These are phyloP conservation scores for Pheosia tremula DNA, from an alignment of 2,888 invertebrate species.

Conservation along the genomic window DNA sequence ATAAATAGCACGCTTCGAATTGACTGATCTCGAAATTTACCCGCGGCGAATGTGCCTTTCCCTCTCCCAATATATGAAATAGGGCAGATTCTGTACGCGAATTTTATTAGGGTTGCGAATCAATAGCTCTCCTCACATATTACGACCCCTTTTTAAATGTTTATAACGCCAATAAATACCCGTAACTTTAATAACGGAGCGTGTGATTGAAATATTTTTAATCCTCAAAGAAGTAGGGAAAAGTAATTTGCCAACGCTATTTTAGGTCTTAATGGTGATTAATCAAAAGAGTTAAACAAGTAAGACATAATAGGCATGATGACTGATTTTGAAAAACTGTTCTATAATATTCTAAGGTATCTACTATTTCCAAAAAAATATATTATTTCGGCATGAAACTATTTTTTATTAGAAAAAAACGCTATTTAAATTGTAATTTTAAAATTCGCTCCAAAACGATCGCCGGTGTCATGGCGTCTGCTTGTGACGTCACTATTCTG, in stretches of 20 bases:
- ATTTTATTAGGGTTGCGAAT: constrained; percentile 80
- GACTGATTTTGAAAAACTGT: too few species aligned
- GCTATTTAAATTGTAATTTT: too few species aligned
- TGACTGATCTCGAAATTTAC: constrained; percentile 61
- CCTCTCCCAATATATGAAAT: constrained; percentile 70
- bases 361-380: too few species aligned
- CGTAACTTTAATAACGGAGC: constrained; percentile 44
- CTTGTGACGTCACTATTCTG: too few species aligned
- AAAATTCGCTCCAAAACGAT: too few species aligned
- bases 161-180: constrained; percentile 48
- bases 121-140: constrained; percentile 64
- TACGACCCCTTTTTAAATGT: constrained; percentile 59
- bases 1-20: constrained; percentile 38
- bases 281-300: constrained; percentile 2
- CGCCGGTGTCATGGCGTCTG: too few species aligned
- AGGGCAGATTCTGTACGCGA: constrained; percentile 68
- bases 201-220: constrained; percentile 43
- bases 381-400: too few species aligned
- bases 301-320: constrained; percentile 31
- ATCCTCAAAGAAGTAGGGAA: neutral
- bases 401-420: too few species aligned
- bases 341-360: too few species aligned
- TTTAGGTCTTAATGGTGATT: neutral
- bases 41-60: constrained; percentile 56
- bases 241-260: constrained; percentile 1